These are phyloP conservation scores for Mactromeris polynyma DNA, from an alignment of 2,888 invertebrate genomes.

Conservation along the genomic window DNA sequence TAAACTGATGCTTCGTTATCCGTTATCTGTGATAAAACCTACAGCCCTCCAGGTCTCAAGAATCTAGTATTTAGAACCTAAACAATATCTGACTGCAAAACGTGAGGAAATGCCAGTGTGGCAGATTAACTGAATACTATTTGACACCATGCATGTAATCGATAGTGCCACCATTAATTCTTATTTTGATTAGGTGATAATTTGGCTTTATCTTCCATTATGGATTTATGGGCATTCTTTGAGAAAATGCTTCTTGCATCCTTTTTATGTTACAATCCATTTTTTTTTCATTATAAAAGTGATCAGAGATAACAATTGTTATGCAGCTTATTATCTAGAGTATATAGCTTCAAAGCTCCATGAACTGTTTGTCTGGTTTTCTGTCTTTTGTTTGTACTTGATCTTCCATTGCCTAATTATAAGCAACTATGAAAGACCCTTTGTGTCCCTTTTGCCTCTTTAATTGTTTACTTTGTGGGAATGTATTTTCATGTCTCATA, in stretches of 20 bases:
- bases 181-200: constrained; percentile 26
- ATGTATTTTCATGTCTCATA: too few relatives aligned
- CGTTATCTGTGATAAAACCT: neutral
- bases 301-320: neutral
- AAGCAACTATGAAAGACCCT: too few relatives aligned
- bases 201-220: neutral
- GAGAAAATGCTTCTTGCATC: neutral
- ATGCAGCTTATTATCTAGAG: neutral
- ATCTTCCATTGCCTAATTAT: too few relatives aligned
- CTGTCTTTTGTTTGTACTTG: too few relatives aligned
- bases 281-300: neutral
- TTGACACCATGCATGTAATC: constrained; percentile 26
- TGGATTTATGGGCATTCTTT: constrained; percentile 1
- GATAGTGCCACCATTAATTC: constrained; percentile 33
- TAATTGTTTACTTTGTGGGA: too few relatives aligned
- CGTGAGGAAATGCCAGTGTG: constrained; percentile 9
- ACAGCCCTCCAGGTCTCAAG: neutral
- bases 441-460: too few relatives aligned
- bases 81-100: constrained; percentile 18
- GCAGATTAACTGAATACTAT: constrained; percentile 17
- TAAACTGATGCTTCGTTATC: constrained; percentile 9
- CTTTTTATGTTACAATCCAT: neutral
- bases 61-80: neutral
- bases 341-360: neutral
- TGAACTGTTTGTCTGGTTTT: neutral